Percentiles rank a stretch among this genome's conserved stretches.
phyloP scores from a whole-genome alignment of 2,113 vertebrate species.

The Pangasianodon hypophthalmus region DNA sequence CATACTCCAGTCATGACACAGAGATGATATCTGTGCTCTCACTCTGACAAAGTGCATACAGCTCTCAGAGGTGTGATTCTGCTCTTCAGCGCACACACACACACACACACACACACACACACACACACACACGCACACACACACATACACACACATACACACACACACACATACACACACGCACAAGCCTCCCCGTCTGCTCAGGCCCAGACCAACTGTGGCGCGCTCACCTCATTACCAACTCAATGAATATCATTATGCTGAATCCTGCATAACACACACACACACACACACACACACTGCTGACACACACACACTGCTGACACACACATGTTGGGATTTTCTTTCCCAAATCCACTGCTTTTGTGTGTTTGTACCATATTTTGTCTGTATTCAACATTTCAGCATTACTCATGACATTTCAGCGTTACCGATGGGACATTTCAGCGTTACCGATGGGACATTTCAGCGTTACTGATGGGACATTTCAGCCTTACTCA shows the following conservation, averaged over 20 bases:
- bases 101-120: slow-evolving; percentile 8
- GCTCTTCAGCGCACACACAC: neutral
- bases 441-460: neutral
- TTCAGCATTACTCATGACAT: neutral
- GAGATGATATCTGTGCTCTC: slow-evolving; percentile 26
- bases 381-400: neutral
- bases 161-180: slow-evolving; percentile 13
- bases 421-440: neutral
- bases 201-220: slow-evolving; percentile 27
- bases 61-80: slow-evolving; percentile 15
- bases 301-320: neutral
- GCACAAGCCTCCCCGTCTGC: neutral
- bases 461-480: neutral
- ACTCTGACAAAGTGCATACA: slow-evolving; percentile 13
- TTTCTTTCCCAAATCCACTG: neutral
- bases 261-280: slow-evolving; percentile 17
- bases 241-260: slow-evolving; percentile 51
- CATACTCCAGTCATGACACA: neutral
- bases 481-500: neutral
- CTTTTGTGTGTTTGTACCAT: neutral
- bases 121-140: slow-evolving; percentile 12
- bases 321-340: neutral
- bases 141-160: neutral
- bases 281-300: slow-evolving; percentile 26
- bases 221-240: slow-evolving; percentile 32